These are phyloP conservation scores for Erpornis zantholeuca DNA, from an alignment of 2,113 vertebrate genomes.

Conservation along the genomic window DNA sequence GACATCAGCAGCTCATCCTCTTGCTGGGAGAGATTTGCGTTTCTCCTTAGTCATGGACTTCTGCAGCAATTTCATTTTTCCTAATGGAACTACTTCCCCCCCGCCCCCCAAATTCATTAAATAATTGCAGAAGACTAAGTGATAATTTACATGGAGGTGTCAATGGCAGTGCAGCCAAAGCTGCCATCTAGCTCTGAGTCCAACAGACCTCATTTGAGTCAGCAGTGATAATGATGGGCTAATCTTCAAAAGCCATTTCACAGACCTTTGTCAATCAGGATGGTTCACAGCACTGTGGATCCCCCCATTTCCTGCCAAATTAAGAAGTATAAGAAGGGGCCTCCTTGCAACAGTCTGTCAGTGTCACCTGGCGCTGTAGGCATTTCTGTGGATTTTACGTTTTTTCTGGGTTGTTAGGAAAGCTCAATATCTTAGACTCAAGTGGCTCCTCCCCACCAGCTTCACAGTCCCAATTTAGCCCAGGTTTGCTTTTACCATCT, in stretches of 20 bases:
- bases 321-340: background rate
- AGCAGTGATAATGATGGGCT: accelerated
- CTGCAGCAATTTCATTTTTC: background rate
- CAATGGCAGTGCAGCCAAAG: background rate
- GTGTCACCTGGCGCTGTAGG: background rate
- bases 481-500: background rate
- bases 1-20: accelerated
- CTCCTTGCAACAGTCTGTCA: background rate
- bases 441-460: background rate
- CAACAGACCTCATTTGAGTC: background rate
- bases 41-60: background rate
- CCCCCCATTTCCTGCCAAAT: background rate
- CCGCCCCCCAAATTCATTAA: background rate
- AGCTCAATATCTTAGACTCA: background rate
- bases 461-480: background rate
- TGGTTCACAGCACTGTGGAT: background rate
- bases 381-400: background rate
- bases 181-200: background rate
- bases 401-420: background rate
- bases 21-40: background rate
- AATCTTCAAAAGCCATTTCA: accelerated
- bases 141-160: background rate
- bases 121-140: background rate
- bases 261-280: background rate
- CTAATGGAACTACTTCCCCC: background rate